Evolutionary conservation across 2,797 vertebrate genomes (phyloP), one percentile per base, ranked within the genome.

Genomic region (Natrix natrix): DNA sequence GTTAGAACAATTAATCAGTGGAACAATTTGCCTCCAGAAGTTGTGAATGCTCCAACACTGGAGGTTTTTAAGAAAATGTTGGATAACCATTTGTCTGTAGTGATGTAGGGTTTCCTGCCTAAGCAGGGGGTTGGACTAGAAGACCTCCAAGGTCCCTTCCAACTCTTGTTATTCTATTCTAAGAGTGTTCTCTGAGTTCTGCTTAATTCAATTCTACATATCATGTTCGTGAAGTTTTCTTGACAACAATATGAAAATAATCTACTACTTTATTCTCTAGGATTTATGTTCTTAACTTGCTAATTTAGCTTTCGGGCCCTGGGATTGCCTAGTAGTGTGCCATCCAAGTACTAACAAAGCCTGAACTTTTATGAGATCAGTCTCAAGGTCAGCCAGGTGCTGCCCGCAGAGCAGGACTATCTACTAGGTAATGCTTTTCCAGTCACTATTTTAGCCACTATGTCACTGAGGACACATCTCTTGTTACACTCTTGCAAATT

Each of bases 401-500:
- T 78, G 32, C 17, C 37, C 17, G 8, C 37, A 11, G 74, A 43
- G 74, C 17, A 43, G 43, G 43, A 12, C 37, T 48, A 48, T 24
- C 43, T 83, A 83, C 74, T 83, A 83, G 37, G 22, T 83, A 83
- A 83, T 83, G 43, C 6, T 93, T 87, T 92, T 48, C 56, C 59
- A 88, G 24, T 2, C 78, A 20, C 86, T 24, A 94, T 94, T 93
- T 92, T 61, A 12, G 37, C n/a, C 56, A 54, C 0, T 74, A 2
- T 92, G 43, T 91, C 93, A 56, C 28, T 91, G 93, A 14, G 59
- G 92, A 55, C 57, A 8, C 26, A 56, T 52, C 63, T 94, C 48
- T 37, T 63, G 13, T 87, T 92, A 1, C 92, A 74, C 54, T 89
- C 93, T 90, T 94, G 69, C 0, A 0, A 90, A 92, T 87, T 86